phyloP scores from a whole-genome alignment of 2,797 vertebrate species.

The Enteromius paludinosus region DNA sequence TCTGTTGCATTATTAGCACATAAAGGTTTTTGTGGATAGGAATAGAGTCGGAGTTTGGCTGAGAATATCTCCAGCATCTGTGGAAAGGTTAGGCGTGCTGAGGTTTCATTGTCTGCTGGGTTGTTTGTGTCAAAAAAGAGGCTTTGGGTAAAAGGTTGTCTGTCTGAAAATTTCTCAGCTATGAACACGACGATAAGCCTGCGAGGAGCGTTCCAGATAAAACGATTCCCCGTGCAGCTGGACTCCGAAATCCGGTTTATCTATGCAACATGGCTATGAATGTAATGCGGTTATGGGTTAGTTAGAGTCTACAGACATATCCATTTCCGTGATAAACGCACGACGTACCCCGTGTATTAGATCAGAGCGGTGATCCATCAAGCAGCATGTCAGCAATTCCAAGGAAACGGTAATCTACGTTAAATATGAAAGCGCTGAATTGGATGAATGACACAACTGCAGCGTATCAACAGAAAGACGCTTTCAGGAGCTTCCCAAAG shows the following conservation, averaged over 20 bases:
- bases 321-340: constrained; percentile 15
- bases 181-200: constrained; percentile 7
- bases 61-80: constrained; percentile 15
- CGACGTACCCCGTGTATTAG: background rate
- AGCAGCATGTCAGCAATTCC: constrained; percentile 12
- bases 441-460: background rate
- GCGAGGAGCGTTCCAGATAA: constrained; percentile 24
- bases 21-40: constrained; percentile 13
- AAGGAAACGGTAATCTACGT: background rate
- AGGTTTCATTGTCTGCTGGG: constrained; percentile 24
- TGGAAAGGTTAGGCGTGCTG: constrained; percentile 20
- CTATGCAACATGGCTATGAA: background rate
- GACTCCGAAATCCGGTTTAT: constrained; percentile 1
- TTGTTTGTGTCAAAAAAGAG: constrained; percentile 21
- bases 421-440: constrained; percentile 3
- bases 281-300: constrained; percentile 8
- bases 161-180: constrained; percentile 35
- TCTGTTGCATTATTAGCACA: constrained; percentile 6
- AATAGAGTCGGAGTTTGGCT: background rate
- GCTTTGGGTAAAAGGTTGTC: constrained; percentile 16
- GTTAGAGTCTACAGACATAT: constrained; percentile 15
- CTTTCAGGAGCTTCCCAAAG: constrained; percentile 20
- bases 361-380: constrained; percentile 13
- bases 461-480: background rate
- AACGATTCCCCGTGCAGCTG: background rate